Conservation (phyloP, 2,113 vertebrate genomes). For the Heliornis fulica region DNA sequence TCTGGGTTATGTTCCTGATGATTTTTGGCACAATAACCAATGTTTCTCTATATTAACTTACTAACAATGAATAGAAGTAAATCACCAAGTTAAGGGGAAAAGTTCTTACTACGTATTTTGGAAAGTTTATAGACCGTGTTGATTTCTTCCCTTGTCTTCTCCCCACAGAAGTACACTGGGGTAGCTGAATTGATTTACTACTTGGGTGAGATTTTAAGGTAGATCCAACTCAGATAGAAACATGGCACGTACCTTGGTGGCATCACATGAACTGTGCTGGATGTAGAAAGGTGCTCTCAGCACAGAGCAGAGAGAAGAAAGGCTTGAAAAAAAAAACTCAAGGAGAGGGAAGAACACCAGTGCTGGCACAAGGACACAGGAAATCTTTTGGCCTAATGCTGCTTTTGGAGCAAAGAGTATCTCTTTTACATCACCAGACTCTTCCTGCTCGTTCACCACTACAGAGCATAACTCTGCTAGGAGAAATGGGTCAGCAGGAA, state of each 20-base stretch:
- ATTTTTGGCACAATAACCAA: conserved; percentile 63
- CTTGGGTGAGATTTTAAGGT: conserved; percentile 21
- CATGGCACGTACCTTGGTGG: not conserved
- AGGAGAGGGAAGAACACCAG: not conserved
- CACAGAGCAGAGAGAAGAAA: not conserved
- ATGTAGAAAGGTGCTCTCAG: not conserved
- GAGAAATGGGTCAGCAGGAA: not conserved
- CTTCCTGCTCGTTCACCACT: not conserved
- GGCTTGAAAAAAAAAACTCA: not conserved
- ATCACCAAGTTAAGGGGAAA: conserved; percentile 53
- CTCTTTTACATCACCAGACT: not conserved
- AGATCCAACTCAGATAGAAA: not conserved
- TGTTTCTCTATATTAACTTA: conserved; percentile 66
- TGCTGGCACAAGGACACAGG: not conserved
- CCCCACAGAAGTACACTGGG: conserved; percentile 14
- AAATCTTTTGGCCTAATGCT: not conserved
- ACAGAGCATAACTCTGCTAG: not conserved
- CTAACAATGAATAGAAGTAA: conserved; percentile 61
- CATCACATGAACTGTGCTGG: not conserved
- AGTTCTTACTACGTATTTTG: conserved; percentile 23
- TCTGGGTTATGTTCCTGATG: conserved; percentile 71
- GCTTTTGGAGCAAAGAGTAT: not conserved
- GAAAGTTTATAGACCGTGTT: conserved; percentile 53
- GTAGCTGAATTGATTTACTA: conserved; percentile 34
- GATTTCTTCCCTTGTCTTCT: conserved; percentile 17